Evolutionary conservation across 2,113 vertebrate genomes (phyloP).

Genomic region (Toxotes jaculatrix): DNA sequence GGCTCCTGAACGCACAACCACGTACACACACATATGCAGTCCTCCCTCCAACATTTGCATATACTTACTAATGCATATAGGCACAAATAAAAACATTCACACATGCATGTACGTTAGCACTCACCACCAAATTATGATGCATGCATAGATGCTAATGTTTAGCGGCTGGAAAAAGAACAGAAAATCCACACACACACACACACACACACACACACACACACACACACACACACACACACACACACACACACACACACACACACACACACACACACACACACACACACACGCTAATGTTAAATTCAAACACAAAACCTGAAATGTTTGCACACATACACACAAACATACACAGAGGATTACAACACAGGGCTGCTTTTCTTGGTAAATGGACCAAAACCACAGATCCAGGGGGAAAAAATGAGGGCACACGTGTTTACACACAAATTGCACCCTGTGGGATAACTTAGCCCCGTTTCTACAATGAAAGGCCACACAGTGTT

Average conservation of each 20-base stretch:
- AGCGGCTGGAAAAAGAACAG: not conserved
- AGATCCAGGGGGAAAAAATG: constrained; percentile 42
- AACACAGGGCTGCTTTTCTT: constrained; percentile 37
- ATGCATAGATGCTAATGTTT: constrained; percentile 1
- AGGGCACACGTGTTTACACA: constrained; percentile 73
- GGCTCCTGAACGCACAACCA: constrained; percentile 23
- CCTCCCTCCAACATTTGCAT: constrained; percentile 39
- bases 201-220: constrained; percentile 39
- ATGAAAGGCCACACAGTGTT: constrained; percentile 65
- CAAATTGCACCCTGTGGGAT: constrained; percentile 78
- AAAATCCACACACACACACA: not conserved
- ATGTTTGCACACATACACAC: constrained; percentile 15
- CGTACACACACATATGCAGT: constrained; percentile 16
- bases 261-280: constrained; percentile 37
- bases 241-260: not conserved
- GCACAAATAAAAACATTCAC: constrained; percentile 34
- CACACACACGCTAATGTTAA: not conserved
- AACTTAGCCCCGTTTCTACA: constrained; percentile 69
- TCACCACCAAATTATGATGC: constrained; percentile 1
- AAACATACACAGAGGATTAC: constrained; percentile 45
- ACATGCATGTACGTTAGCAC: not conserved
- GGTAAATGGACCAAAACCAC: constrained; percentile 79
- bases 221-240: constrained; percentile 8
- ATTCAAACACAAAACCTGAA: constrained; percentile 27
- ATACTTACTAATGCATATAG: constrained; percentile 46